These are phyloP conservation scores for Coptodon bakossiorum DNA, from an alignment of 2,113 vertebrate genomes.

Conservation along the genomic window DNA sequence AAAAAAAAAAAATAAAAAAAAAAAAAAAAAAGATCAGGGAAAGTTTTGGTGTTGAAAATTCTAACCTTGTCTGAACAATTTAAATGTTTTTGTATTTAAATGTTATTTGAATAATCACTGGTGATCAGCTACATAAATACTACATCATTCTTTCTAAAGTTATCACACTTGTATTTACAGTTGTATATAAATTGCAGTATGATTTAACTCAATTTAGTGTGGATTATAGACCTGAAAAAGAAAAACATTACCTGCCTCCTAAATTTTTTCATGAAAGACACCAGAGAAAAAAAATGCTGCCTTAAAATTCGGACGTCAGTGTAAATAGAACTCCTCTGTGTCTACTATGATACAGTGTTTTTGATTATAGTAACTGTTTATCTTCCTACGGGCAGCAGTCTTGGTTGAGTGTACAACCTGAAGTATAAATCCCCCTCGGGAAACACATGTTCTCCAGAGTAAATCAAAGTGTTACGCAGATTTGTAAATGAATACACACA, in stretches of 20 bases:
- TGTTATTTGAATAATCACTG: not conserved
- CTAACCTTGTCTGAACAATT: not conserved
- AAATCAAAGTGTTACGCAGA: not conserved
- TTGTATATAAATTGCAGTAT: not conserved
- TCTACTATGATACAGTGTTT: not conserved
- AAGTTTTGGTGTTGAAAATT: not conserved
- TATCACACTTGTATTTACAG: not conserved
- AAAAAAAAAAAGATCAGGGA: not conserved
- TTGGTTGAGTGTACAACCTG: not conserved
- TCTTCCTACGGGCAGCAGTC: not conserved
- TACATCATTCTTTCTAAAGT: not conserved
- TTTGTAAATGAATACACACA: not conserved
- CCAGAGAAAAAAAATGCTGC: not conserved
- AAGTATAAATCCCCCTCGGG: not conserved
- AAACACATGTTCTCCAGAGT: not conserved
- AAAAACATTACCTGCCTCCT: not conserved
- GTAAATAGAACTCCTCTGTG: not conserved
- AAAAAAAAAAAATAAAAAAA: too few species aligned
- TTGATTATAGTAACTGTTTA: not conserved
- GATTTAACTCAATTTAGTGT: not conserved
- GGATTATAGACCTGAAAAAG: not conserved
- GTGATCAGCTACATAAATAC: not conserved
- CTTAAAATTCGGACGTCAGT: not conserved
- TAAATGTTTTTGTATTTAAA: not conserved
- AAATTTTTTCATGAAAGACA: not conserved